Evolutionary conservation across 1,140 invertebrate genomes (phyloP), one percentile per base, ranked within the genome.

Genomic region (Varroa destructor): DNA sequence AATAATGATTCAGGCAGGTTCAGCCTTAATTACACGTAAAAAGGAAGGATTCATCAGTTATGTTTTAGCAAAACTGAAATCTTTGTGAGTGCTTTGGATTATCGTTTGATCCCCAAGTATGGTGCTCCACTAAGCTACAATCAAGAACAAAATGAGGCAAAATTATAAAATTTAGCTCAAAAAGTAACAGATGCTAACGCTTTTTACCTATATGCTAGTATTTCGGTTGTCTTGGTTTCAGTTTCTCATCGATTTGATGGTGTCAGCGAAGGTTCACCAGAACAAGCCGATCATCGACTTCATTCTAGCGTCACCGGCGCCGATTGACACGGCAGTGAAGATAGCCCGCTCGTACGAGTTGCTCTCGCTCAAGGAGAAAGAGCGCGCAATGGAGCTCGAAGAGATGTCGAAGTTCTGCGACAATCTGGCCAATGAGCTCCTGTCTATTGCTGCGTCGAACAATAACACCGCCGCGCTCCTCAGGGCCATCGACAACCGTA

Each of bases 161-260:
- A 25, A 25, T 25, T 25, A 25, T 25, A 25, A 25, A 25, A 25
- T 25, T 25, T 25, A 25, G 25, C 25, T 25, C 25, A 25, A 25
- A 25, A 25, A 25, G 25, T 25, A 25, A 25, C 25, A 25, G 25
- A 25, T 25, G 25, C 25, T 25, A 25, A 25, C 25, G 25, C 25
- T 25, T 25, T 25, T 25, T 25, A 25, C 25, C 25, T 25, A 25
- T 25, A 51, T 51, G 8, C 46, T 5, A 51, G 4, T 51, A 51
- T 8, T 51, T 8, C 8, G 46, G 74, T 71, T 74, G 64, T 75
- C 75, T 73, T 70, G 75, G 75, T 79, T 83, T 71, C 79, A 89
- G 86, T 99, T 98, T 80, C 91, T 99, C 42, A 97, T 96, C 81
- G 97, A 99, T 80, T 82, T 99, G 77, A 99, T 98, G 92, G 87